Evolutionary conservation across 2,888 invertebrate genomes (phyloP).

Genomic region (Melinopterus prodromus): DNA sequence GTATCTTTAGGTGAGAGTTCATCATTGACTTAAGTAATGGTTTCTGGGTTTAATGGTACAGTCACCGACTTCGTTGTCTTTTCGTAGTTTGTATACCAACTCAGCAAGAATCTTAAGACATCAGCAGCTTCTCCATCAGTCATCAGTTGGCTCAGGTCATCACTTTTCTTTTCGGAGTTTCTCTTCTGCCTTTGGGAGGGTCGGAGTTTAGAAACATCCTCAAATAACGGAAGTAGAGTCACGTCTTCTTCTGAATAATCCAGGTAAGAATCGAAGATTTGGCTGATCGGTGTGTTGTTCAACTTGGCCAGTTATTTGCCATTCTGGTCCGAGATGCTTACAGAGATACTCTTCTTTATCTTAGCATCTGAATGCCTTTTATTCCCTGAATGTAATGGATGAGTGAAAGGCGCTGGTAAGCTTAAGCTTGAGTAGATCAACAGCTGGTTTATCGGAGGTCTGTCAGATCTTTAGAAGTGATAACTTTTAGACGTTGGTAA

Average conservation of each 20-base stretch:
- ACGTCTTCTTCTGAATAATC: slow-evolving; percentile 80
- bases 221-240: slow-evolving; percentile 78
- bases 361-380: slow-evolving; percentile 55
- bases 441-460: slow-evolving; percentile 54
- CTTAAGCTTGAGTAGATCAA: slow-evolving; percentile 57
- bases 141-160: slow-evolving; percentile 41
- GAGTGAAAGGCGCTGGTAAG: slow-evolving; percentile 58
- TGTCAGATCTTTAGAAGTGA: slow-evolving; percentile 44
- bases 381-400: slow-evolving; percentile 49
- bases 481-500: slow-evolving; percentile 45
- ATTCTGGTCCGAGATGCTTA: slow-evolving; percentile 33
- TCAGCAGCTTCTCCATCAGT: slow-evolving; percentile 57
- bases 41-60: slow-evolving; percentile 49
- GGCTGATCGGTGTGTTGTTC: slow-evolving; percentile 33
- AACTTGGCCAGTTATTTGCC: slow-evolving; percentile 30
- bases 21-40: slow-evolving; percentile 54
- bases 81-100: slow-evolving; percentile 55
- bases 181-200: slow-evolving; percentile 30
- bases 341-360: slow-evolving; percentile 31
- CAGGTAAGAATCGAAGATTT: slow-evolving; percentile 63
- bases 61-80: slow-evolving; percentile 43
- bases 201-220: slow-evolving; percentile 78
- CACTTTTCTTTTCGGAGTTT: slow-evolving; percentile 38
- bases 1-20: slow-evolving; percentile 43
- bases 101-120: slow-evolving; percentile 55